These are phyloP conservation scores for Sebastes ruberrimus DNA, from an alignment of 2,797 vertebrate species.

Conservation along the genomic window DNA sequence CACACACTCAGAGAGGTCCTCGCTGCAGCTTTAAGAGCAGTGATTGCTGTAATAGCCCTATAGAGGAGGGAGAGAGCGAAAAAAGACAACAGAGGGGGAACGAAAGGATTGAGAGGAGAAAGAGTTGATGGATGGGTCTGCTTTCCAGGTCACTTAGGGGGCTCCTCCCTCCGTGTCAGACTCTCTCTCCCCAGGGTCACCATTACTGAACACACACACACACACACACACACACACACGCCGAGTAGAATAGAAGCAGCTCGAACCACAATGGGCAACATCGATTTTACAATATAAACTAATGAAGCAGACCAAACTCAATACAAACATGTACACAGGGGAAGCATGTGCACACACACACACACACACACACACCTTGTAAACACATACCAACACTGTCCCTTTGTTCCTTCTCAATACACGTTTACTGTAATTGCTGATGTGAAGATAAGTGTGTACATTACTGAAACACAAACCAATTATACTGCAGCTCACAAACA, in stretches of 20 bases:
- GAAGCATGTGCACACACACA: background rate
- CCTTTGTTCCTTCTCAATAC: slow-evolving; percentile 56
- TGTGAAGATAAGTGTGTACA: slow-evolving; percentile 69
- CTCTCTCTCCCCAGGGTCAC: slow-evolving; percentile 62
- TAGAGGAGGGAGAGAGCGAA: slow-evolving; percentile 16
- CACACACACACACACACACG: slow-evolving; percentile 23
- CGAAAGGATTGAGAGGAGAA: slow-evolving; percentile 55
- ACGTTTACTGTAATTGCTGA: slow-evolving; percentile 64
- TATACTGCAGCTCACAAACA: slow-evolving; percentile 45
- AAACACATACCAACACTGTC: slow-evolving; percentile 48
- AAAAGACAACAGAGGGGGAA: slow-evolving; percentile 49
- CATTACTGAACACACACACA: slow-evolving; percentile 48
- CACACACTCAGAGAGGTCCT: slow-evolving; percentile 24
- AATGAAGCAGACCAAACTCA: slow-evolving; percentile 76
- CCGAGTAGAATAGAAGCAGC: slow-evolving; percentile 34
- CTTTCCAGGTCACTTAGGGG: slow-evolving; percentile 70
- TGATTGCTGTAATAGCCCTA: slow-evolving; percentile 64
- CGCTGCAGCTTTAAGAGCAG: slow-evolving; percentile 58
- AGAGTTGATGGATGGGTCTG: slow-evolving; percentile 75
- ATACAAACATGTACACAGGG: slow-evolving; percentile 45
- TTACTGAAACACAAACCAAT: slow-evolving; percentile 72
- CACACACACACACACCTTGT: slow-evolving; percentile 35
- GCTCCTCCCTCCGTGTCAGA: slow-evolving; percentile 43
- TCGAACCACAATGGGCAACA: slow-evolving; percentile 70
- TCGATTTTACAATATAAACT: slow-evolving; percentile 83